phyloP scores from a whole-genome alignment of 2,797 vertebrate genomes.

The Gymnothorax reevesii region DNA sequence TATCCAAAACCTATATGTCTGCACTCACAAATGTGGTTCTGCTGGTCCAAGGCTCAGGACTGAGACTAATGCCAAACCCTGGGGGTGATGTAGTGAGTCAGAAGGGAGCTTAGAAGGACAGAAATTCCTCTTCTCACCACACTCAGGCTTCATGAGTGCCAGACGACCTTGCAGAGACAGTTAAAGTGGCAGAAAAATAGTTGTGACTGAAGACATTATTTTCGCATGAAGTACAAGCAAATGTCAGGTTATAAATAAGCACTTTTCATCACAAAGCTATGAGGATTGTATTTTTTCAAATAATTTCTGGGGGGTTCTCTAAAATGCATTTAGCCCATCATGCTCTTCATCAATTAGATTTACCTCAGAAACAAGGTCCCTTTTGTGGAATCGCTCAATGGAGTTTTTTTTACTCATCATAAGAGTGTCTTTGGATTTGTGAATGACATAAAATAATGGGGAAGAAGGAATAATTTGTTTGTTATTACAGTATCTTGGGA shows the following conservation, averaged over 20 bases:
- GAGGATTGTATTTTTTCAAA: background rate
- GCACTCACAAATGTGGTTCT: too few species aligned
- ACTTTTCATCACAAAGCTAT: background rate
- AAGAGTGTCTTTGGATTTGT: background rate
- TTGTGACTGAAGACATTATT: slow-evolving; percentile 11
- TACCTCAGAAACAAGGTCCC: background rate
- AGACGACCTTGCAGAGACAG: slow-evolving; percentile 11
- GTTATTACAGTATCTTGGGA: background rate
- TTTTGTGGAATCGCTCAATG: background rate
- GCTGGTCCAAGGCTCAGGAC: background rate
- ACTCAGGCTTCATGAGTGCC: slow-evolving; percentile 11
- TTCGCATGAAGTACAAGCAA: background rate
- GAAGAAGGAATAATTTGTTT: background rate
- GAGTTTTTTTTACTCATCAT: too few species aligned
- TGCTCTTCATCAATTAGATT: background rate
- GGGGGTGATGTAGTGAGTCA: slow-evolving; percentile 3
- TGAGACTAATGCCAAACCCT: slow-evolving; percentile 20
- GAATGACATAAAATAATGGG: background rate
- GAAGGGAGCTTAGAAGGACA: background rate
- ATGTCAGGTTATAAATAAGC: too few species aligned
- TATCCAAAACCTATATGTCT: background rate
- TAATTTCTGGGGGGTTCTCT: background rate
- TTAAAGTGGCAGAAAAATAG: slow-evolving; percentile 10
- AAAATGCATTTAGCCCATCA: background rate
- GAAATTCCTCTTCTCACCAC: background rate